phyloP scores from a whole-genome alignment of 2,888 invertebrate species.

The Anodontia alba region DNA sequence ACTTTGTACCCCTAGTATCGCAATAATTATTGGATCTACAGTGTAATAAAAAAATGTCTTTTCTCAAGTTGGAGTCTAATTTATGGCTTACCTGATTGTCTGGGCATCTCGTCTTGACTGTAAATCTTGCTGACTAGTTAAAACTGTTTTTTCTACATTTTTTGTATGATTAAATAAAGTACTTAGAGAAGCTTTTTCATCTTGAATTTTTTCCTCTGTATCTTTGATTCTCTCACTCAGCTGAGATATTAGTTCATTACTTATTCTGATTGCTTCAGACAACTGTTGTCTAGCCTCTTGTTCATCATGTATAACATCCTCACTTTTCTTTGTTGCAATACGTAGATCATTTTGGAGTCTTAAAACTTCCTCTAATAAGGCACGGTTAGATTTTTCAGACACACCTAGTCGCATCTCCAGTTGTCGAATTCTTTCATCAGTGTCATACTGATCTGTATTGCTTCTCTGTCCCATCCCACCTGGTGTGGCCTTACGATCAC shows the following conservation, averaged over 20 bases:
- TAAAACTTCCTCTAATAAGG: slow-evolving; percentile 84
- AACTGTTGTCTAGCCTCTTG: slow-evolving; percentile 79
- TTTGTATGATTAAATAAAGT: slow-evolving; percentile 81
- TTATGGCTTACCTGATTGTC: slow-evolving; percentile 74
- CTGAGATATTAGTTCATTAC: slow-evolving; percentile 81
- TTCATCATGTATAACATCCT: slow-evolving; percentile 82
- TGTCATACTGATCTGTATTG: slow-evolving; percentile 60
- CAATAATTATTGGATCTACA: too few relatives aligned
- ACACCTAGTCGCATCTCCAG: slow-evolving; percentile 82
- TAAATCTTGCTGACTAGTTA: slow-evolving; percentile 81
- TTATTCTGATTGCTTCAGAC: slow-evolving; percentile 80
- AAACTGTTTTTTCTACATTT: slow-evolving; percentile 82
- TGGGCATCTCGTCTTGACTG: slow-evolving; percentile 78
- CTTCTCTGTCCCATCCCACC: slow-evolving; percentile 20
- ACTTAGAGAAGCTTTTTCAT: slow-evolving; percentile 79
- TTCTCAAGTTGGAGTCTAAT: too few relatives aligned
- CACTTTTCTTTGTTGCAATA: slow-evolving; percentile 75
- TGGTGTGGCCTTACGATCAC: slow-evolving; percentile 49
- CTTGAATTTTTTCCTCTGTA: slow-evolving; percentile 81
- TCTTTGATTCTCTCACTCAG: slow-evolving; percentile 78
- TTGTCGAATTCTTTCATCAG: slow-evolving; percentile 77
- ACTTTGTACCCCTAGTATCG: too few relatives aligned
- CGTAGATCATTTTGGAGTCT: slow-evolving; percentile 82
- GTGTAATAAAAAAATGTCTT: too few relatives aligned
- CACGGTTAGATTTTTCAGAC: slow-evolving; percentile 84